Evolutionary conservation across 2,113 vertebrate species (phyloP).

Genomic region (Podiceps cristatus): DNA sequence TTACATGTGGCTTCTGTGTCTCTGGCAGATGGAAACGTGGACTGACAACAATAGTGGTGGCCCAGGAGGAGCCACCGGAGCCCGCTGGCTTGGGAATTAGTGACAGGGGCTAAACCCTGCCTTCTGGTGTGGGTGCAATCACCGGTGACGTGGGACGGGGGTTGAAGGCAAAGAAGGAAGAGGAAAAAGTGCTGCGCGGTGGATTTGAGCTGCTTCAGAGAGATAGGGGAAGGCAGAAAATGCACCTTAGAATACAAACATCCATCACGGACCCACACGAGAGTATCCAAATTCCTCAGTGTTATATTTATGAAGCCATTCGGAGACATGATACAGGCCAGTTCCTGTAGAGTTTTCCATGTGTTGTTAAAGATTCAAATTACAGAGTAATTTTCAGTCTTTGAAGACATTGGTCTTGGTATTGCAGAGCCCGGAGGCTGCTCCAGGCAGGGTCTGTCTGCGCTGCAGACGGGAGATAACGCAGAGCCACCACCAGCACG

Average conservation of each 20-base stretch:
- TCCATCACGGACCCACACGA: not conserved
- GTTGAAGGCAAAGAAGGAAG: not conserved
- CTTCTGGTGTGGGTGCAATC: accelerated
- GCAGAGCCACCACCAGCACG: conserved; percentile 12
- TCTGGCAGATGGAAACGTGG: not conserved
- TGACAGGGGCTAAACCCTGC: not conserved
- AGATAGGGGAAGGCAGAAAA: not conserved
- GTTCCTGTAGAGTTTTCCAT: conserved; percentile 19
- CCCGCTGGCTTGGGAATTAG: not conserved
- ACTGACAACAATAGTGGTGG: not conserved
- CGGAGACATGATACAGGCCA: conserved; percentile 15
- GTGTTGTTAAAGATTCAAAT: conserved; percentile 51
- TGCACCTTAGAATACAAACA: not conserved
- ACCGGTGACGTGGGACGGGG: accelerated
- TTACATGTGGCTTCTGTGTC: not conserved
- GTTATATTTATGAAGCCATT: conserved; percentile 33
- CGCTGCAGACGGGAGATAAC: conserved; percentile 37
- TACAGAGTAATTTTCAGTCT: conserved; percentile 28
- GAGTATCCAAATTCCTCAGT: conserved; percentile 28
- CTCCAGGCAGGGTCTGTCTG: conserved; percentile 23
- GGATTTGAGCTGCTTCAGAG: not conserved
- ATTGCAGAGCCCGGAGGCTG: conserved; percentile 19
- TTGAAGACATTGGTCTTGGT: conserved; percentile 19
- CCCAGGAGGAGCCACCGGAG: not conserved
- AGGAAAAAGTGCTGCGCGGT: not conserved